A percentile compares a stretch with the other conserved stretches of the same genome.
These are phyloP conservation scores for Thamnophis elegans DNA, from an alignment of 2,797 vertebrate species.

Conservation along the genomic window DNA sequence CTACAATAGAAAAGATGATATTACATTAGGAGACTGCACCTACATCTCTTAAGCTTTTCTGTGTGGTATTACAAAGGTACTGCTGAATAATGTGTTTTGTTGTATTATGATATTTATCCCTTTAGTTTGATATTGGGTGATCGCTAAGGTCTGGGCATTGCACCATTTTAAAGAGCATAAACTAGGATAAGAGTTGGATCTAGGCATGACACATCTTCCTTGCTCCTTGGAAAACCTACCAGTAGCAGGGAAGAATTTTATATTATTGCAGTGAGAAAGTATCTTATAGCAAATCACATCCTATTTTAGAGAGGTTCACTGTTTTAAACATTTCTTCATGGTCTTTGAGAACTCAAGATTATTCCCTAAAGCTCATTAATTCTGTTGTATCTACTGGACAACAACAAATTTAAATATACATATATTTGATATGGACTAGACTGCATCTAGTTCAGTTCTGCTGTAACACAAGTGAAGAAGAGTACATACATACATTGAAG, in stretches of 20 bases:
- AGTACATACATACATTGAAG: conserved; percentile 71
- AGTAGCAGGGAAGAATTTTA: background rate
- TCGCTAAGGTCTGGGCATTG: background rate
- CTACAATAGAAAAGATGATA: background rate
- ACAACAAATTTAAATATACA: conserved; percentile 45
- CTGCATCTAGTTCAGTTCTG: conserved; percentile 51
- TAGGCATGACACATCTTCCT: background rate
- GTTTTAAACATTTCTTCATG: background rate
- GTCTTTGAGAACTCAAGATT: background rate
- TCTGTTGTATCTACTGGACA: conserved; percentile 14
- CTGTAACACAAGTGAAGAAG: conserved; percentile 63
- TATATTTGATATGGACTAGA: conserved; percentile 62
- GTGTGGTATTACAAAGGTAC: background rate
- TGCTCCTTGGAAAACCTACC: background rate
- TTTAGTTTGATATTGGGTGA: background rate
- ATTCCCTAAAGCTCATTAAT: background rate
- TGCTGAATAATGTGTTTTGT: background rate
- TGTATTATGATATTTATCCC: background rate
- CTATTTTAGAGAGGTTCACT: background rate
- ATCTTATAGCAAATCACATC: background rate
- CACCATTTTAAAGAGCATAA: background rate
- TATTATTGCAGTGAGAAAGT: background rate
- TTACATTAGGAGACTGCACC: background rate
- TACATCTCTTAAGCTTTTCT: background rate
- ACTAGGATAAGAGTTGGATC: background rate